Percentiles rank a stretch among this genome's conserved stretches.
Conservation (phyloP, 2,888 invertebrate species). For the Epirrhoe alternata region DNA sequence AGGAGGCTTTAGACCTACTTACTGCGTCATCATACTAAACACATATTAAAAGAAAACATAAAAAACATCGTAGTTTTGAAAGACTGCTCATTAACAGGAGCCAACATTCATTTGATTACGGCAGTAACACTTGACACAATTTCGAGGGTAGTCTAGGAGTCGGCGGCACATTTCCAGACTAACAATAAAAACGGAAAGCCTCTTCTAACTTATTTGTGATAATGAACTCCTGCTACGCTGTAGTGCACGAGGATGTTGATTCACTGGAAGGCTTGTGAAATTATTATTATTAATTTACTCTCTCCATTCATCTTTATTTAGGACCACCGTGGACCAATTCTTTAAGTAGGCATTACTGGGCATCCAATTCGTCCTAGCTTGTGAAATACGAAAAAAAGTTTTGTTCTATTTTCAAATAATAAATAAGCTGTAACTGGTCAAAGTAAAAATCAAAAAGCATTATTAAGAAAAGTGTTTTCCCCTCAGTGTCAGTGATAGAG, state of each 20-base stretch:
- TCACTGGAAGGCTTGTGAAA: conserved; percentile 44
- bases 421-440: no score
- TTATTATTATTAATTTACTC: neutral
- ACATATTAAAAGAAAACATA: neutral
- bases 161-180: conserved; percentile 49
- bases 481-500: no score
- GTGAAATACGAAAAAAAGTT: no score
- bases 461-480: no score
- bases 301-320: no score
- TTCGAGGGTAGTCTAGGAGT: conserved; percentile 59
- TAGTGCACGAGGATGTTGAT: conserved; percentile 42
- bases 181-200: conserved; percentile 74
- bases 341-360: no score
- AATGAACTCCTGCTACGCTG: conserved; percentile 70
- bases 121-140: conserved; percentile 63
- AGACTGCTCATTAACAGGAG: conserved; percentile 35
- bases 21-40: no score
- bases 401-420: no score
- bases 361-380: no score
- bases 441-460: no score
- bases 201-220: conserved; percentile 75
- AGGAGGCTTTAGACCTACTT: no score
- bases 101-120: conserved; percentile 41
- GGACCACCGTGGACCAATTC: no score
- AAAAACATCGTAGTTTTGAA: conserved; percentile 22